Evolutionary conservation across 2,888 invertebrate species (phyloP), one percentile per base, ranked within the genome.

Genomic region (Amiota mariae): DNA sequence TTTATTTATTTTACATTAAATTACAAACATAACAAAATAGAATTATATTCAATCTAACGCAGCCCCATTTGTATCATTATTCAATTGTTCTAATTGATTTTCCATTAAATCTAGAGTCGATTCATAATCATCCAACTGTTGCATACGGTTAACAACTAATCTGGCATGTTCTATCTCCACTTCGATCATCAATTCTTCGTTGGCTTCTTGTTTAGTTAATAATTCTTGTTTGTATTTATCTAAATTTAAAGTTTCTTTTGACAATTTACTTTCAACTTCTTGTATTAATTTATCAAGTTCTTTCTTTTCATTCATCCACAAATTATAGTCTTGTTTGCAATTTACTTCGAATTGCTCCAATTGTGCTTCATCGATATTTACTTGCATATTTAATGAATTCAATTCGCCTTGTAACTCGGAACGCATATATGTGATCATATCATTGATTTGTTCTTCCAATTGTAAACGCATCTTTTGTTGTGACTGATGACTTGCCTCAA

Each of bases 111-210:
- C 67, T 18, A 67, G n/a, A 13, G 9, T 24, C 6, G 18, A 11
- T 13, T 51, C 51, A 51, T 67, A 67, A 3, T 24, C 47, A 13
- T 67, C 67, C 8, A 67, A 24, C 20, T 48, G 24, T 8, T 3
- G 12, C 8, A 15, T 10, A 10, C 67, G 49, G 24, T 10, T 24
- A 20, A n/a, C 18, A 12, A 20, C 8, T 13, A 20, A 9, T 9
- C 18, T 15, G 49, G 67, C 67, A 13, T 82, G 84, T 9, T 75
- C 68, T 8, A 71, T 46, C 64, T 87, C 87, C 15, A 79, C 81
- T 6, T 72, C 46, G 8, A 64, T 47, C 48, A 87, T 78, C 0
- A 73, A 72, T 0, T 80, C 70, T 10, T 83, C 80, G 63, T 80
- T 82, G 13, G 36, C 36, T 77, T 57, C 1, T 73, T 54, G 4